Conservation (phyloP, 2,888 invertebrate species). For the Apotomis capreana region DNA sequence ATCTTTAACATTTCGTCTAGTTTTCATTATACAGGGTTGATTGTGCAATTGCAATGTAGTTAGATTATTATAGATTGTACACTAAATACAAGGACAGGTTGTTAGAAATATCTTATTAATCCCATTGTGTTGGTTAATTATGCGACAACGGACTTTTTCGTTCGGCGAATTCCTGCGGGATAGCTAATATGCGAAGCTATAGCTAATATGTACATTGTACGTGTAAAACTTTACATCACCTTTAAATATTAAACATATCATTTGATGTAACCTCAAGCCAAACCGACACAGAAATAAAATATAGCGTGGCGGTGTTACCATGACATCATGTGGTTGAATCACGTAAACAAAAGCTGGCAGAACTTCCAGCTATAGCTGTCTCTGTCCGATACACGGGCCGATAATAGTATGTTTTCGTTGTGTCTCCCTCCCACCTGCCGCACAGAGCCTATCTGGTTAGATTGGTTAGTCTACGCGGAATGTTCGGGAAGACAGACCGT, state of each 20-base stretch:
- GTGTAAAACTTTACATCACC: not conserved
- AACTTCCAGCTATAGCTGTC: conserved; percentile 51
- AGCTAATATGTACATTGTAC: not conserved
- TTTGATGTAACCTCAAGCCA: conserved; percentile 31
- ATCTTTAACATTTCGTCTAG: no score
- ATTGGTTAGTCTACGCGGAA: conserved; percentile 58
- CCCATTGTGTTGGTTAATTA: no score
- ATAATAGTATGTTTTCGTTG: conserved; percentile 54
- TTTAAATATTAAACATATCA: conserved; percentile 15
- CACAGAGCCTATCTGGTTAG: conserved; percentile 50
- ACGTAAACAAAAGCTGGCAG: conserved; percentile 59
- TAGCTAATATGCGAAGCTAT: not conserved
- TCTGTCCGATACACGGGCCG: conserved; percentile 49
- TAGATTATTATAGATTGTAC: no score
- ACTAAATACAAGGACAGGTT: no score
- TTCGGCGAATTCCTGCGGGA: no score
- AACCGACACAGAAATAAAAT: conserved; percentile 42
- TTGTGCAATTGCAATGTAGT: no score
- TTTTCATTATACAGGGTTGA: no score
- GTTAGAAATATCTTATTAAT: no score
- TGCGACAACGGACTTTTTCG: no score
- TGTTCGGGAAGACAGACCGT: conserved; percentile 52
- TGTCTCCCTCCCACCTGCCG: conserved; percentile 56
- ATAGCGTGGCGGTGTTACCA: conserved; percentile 58
- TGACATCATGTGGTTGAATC: conserved; percentile 76